Conservation (phyloP, 1,140 invertebrate species). For the Trialeurodes vaporariorum region DNA sequence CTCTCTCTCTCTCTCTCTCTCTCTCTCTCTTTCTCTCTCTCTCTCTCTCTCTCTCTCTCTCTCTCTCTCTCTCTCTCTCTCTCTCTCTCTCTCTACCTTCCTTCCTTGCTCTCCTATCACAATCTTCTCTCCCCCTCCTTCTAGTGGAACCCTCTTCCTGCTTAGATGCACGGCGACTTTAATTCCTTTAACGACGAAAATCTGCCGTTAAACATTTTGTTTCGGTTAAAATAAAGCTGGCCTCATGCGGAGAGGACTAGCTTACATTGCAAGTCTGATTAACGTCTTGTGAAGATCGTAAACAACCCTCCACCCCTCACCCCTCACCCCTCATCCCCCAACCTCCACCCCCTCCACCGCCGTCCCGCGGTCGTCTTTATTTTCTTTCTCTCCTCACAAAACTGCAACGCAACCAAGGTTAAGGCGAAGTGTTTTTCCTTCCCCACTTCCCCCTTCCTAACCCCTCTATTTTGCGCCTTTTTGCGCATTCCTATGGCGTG, state of each 20-base stretch:
- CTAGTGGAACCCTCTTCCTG: conserved; percentile 13
- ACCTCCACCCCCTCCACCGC: no score
- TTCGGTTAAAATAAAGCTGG: not conserved
- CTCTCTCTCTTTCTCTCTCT: conserved; percentile 21
- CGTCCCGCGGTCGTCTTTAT: no score
- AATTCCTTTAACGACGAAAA: not conserved
- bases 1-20: conserved; percentile 23
- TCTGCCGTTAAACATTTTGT: not conserved
- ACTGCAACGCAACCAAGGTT: no score
- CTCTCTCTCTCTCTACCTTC: no score
- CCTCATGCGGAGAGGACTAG: not conserved
- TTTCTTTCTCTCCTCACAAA: no score
- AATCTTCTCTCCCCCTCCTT: conserved; percentile 18
- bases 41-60: conserved; percentile 17
- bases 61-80: conserved; percentile 15
- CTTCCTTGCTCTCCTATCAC: no score
- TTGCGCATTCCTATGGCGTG: no score
- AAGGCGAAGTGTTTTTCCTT: no score
- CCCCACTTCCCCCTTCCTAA: no score
- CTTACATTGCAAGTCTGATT: not conserved
- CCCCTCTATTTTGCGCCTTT: no score
- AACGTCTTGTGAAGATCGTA: not conserved
- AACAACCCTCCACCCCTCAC: not conserved
- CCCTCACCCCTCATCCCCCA: no score
- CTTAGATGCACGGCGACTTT: no score